Evolutionary conservation across 2,888 invertebrate species (phyloP).

Genomic region (Corbicula japonica): DNA sequence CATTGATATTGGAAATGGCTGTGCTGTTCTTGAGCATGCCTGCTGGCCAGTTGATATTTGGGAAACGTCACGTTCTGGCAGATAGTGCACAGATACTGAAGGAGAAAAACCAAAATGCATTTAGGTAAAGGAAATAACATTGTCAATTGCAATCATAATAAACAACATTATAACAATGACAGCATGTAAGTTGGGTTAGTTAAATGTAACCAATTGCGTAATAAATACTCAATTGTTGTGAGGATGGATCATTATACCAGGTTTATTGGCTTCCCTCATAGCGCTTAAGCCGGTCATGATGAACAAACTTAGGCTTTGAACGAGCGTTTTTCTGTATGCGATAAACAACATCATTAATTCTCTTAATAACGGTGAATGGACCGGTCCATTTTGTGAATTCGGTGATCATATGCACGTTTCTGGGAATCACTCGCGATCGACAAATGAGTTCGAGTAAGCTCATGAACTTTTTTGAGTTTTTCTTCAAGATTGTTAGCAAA

Average conservation of each 20-base stretch:
- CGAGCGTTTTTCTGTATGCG: constrained; percentile 3
- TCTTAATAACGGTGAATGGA: constrained; percentile 8
- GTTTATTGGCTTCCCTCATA: background rate
- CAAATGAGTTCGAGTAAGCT: constrained; percentile 11
- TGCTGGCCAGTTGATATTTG: background rate
- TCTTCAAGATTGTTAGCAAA: constrained; percentile 15
- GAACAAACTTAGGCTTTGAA: constrained; percentile 28
- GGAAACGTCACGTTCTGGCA: constrained; percentile 12
- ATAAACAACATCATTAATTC: constrained; percentile 29
- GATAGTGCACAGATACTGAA: constrained; percentile 10
- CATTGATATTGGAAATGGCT: background rate
- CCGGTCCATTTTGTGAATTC: constrained; percentile 31
- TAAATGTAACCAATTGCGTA: background rate
- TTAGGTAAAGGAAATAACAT: background rate
- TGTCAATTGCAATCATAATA: background rate
- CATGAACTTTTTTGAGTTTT: constrained; percentile 18
- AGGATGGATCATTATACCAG: background rate
- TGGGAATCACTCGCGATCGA: constrained; percentile 15
- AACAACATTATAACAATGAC: background rate
- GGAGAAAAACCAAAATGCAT: background rate
- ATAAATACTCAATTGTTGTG: background rate
- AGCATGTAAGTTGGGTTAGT: background rate
- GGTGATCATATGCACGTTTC: constrained; percentile 27
- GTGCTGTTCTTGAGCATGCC: background rate
- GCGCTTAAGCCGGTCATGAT: constrained; percentile 27